phyloP scores from a whole-genome alignment of 2,797 vertebrate genomes.

The Gephyroberyx darwinii region DNA sequence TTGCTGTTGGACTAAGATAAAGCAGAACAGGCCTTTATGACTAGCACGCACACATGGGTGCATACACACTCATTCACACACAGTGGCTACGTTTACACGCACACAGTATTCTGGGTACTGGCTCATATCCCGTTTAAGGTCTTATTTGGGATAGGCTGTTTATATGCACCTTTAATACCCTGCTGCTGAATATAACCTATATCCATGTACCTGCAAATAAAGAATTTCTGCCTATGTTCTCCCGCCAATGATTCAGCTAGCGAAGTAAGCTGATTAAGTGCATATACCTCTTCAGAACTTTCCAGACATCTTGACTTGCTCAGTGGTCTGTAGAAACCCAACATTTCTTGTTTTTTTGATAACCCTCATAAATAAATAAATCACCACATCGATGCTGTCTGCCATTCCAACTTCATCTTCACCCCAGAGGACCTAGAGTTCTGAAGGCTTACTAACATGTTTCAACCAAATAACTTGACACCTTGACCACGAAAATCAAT shows the following conservation, averaged over 20 bases:
- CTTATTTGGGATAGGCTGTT: conserved; percentile 7
- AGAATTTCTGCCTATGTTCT: not conserved
- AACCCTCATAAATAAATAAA: no score
- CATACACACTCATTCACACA: conserved; percentile 28
- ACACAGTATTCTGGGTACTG: conserved; percentile 25
- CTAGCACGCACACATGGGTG: conserved; percentile 49
- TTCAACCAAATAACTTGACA: no score
- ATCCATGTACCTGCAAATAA: not conserved
- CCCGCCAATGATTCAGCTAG: not conserved
- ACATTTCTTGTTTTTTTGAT: not conserved
- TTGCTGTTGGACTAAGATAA: conserved; percentile 83
- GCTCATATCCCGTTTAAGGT: conserved; percentile 30
- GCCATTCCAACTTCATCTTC: no score
- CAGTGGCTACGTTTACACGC: conserved; percentile 34
- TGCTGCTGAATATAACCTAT: not conserved
- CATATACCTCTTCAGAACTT: not conserved
- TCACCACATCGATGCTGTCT: no score
- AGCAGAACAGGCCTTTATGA: conserved; percentile 75
- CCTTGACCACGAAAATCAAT: no score
- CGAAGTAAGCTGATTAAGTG: not conserved
- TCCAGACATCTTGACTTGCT: not conserved
- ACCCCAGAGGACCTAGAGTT: no score
- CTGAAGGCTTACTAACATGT: no score
- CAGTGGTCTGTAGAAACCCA: no score
- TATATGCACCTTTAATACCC: conserved; percentile 4